Evolutionary conservation across 1,140 invertebrate species (phyloP).

Genomic region (Drosophila subobscura): DNA sequence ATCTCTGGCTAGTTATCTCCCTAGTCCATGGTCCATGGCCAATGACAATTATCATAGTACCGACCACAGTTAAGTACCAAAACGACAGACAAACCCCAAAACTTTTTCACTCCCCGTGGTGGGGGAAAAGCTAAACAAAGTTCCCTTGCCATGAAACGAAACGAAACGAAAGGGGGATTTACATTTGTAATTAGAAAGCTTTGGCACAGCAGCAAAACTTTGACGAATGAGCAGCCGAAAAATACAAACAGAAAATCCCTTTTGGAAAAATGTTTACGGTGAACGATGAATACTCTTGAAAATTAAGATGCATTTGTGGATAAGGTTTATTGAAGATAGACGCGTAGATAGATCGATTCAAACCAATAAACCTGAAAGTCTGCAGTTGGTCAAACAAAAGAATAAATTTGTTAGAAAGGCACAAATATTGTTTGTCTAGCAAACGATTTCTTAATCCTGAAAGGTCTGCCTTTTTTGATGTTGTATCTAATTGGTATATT

Average conservation of each 20-base stretch:
- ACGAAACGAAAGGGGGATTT: constrained; percentile 61
- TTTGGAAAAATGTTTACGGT: background rate
- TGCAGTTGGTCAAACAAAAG: too few species aligned
- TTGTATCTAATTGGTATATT: too few species aligned
- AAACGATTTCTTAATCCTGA: too few species aligned
- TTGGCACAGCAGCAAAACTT: constrained; percentile 59
- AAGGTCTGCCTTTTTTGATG: too few species aligned
- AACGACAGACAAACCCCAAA: constrained; percentile 4
- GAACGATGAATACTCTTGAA: background rate
- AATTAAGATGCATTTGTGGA: background rate
- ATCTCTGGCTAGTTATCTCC: too few species aligned
- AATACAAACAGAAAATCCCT: constrained; percentile 24
- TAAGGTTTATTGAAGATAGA: too few species aligned
- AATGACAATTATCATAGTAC: constrained; percentile 68
- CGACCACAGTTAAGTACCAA: constrained; percentile 47
- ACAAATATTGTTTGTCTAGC: too few species aligned
- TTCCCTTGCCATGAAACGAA: constrained; percentile 33
- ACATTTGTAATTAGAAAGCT: constrained; percentile 81
- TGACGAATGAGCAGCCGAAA: constrained; percentile 61
- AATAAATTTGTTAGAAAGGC: too few species aligned
- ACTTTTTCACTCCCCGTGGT: constrained; percentile 6
- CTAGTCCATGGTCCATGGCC: constrained; percentile 1
- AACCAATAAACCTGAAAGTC: too few species aligned
- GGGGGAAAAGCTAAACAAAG: constrained; percentile 45
- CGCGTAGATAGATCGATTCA: too few species aligned